Evolutionary conservation across 2,797 vertebrate genomes (phyloP), one percentile per base, ranked within the genome.

Genomic region (Nothura maculosa): DNA sequence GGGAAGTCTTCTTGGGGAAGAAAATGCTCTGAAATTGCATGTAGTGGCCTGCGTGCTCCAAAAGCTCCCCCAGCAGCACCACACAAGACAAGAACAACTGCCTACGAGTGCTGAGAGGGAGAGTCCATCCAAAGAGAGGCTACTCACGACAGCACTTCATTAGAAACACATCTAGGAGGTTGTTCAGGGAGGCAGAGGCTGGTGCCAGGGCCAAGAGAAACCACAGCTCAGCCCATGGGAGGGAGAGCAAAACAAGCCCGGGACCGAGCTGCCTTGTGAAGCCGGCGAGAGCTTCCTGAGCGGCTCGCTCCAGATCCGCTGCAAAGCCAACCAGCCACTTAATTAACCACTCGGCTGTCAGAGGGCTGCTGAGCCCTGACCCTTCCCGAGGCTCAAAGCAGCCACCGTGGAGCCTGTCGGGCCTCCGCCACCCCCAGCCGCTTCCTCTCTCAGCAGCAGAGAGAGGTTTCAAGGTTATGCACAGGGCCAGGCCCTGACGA

Each of bases 401-500:
- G 80, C 66, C 73, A 32, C 64, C 1, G 1, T 25, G 64, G 72
- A 77, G 83, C 64, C 64, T 30, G 38, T 17, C 2, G 1, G 11
- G 66, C 72, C 66, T 78, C 64, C 32, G 24, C 45, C 60, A 43
- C 36, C 63, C 58, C 21, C 28, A 17, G 9, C 45, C 1, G 8
- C 60, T 72, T 82, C 72, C 78, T 28, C 82, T 40, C 58, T 11
- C 21, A 0, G 64, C 64, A 47, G 43, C 70, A 72, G 18, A 25
- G 34, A 55, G 64, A 76, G 42, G 76, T 50, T 77, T 47, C 60
- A 24, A 72, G 72, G 72, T 64, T 64, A 76, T 54, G 64, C 18
- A n/a, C 0, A 0, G 76, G 38, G 55, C 62, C 2, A 0, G 19
- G 18, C 55, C n/a, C 27, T 42, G 54, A 36, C 2, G 1, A 74